Percentiles rank a stretch among this genome's conserved stretches.
Evolutionary conservation across 2,797 vertebrate genomes (phyloP).

Genomic region (Alosa sapidissima): DNA sequence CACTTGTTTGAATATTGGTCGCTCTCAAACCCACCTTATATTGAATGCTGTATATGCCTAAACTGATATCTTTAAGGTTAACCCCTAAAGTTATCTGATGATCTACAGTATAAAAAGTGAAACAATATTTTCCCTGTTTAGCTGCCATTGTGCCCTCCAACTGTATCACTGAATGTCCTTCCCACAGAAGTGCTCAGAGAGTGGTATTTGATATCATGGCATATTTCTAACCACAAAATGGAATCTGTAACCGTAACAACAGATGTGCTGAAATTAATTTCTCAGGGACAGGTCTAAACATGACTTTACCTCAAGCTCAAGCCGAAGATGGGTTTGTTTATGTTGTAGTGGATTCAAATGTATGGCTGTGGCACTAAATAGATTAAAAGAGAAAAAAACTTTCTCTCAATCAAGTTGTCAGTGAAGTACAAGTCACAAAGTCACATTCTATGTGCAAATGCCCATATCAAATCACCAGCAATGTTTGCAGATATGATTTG

Average conservation of each 20-base stretch:
- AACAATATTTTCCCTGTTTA: neutral
- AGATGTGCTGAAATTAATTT: constrained; percentile 26
- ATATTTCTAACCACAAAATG: neutral
- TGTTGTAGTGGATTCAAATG: constrained; percentile 26
- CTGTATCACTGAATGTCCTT: neutral
- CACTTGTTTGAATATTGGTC: neutral
- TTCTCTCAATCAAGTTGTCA: neutral
- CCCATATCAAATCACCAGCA: neutral
- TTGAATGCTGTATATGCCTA: neutral
- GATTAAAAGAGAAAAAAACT: neutral
- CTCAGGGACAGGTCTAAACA: constrained; percentile 25
- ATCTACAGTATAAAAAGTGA: neutral
- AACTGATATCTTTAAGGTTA: neutral
- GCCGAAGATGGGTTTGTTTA: constrained; percentile 26
- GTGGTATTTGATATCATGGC: neutral
- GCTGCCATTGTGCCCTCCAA: neutral
- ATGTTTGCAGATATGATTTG: neutral
- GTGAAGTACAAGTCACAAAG: neutral
- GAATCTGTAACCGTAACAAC: neutral
- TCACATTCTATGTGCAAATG: neutral
- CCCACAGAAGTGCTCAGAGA: neutral
- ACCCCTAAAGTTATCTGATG: neutral
- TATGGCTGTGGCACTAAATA: constrained; percentile 9
- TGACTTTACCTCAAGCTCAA: constrained; percentile 23
- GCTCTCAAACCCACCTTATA: neutral